Conservation (phyloP, 2,113 vertebrate genomes). For the Malurus elegans region DNA sequence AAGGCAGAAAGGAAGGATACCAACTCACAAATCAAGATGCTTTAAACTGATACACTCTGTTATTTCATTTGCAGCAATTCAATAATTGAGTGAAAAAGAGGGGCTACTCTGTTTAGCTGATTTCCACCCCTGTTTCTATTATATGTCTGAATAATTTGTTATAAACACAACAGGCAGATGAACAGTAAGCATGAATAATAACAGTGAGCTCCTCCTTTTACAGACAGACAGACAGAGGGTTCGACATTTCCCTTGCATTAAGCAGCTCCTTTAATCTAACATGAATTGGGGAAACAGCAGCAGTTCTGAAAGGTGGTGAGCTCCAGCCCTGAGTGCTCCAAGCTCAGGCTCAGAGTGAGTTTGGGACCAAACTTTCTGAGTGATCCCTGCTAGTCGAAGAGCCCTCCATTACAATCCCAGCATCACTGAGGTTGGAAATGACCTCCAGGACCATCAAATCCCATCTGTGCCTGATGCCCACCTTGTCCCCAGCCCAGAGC, state of each 20-base stretch:
- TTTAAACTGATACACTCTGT: not conserved
- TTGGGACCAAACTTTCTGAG: too few species aligned
- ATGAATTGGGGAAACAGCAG: too few species aligned
- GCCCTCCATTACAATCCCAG: too few species aligned
- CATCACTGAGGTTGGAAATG: too few species aligned
- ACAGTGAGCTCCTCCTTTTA: not conserved
- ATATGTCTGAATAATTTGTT: not conserved
- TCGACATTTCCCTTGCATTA: not conserved
- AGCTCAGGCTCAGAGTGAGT: too few species aligned
- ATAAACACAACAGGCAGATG: not conserved
- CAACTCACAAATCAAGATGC: not conserved
- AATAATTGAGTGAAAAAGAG: not conserved
- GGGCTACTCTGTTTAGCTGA: not conserved
- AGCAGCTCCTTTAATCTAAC: not conserved
- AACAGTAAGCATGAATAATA: not conserved
- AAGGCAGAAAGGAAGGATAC: not conserved
- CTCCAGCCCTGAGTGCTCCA: too few species aligned
- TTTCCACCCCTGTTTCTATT: not conserved
- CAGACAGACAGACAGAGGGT: not conserved
- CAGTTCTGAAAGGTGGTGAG: too few species aligned
- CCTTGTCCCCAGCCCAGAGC: too few species aligned
- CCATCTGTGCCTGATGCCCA: too few species aligned
- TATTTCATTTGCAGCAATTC: not conserved
- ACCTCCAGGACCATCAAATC: too few species aligned
- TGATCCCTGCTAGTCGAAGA: too few species aligned